A percentile compares a stretch with the other conserved stretches of the same genome.
Evolutionary conservation across 1,140 invertebrate species (phyloP).

Genomic region (Zaprionus tsacasi): DNA sequence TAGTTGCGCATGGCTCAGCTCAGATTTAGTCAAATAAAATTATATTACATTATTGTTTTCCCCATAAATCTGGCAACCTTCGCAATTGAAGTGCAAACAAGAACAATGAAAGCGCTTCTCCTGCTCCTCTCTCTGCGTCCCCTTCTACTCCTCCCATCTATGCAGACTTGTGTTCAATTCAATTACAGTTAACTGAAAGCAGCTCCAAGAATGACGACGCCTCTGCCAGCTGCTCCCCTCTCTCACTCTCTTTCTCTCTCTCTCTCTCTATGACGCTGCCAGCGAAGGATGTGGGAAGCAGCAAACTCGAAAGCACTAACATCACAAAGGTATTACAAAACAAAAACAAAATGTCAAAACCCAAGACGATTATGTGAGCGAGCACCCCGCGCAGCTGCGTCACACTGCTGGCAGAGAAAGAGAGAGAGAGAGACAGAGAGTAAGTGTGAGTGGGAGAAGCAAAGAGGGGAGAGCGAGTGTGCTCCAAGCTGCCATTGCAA

Average conservation of each 20-base stretch:
- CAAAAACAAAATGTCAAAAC: constrained; percentile 84
- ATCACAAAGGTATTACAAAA: constrained; percentile 83
- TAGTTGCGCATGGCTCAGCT: constrained; percentile 1
- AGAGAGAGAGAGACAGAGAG: background rate
- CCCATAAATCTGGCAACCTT: constrained; percentile 45
- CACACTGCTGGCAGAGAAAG: constrained; percentile 10
- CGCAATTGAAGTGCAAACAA: constrained; percentile 9
- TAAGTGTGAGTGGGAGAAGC: background rate
- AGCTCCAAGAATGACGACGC: constrained; percentile 27
- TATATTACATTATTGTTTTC: constrained; percentile 41
- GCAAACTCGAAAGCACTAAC: constrained; percentile 67
- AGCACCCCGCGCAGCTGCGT: constrained; percentile 69
- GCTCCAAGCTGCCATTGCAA: constrained; percentile 24
- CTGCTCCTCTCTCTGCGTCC: background rate
- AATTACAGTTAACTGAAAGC: constrained; percentile 74
- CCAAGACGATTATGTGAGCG: constrained; percentile 82
- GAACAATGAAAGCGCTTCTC: background rate
- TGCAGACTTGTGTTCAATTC: constrained; percentile 60
- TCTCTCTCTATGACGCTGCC: background rate
- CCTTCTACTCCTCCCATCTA: background rate
- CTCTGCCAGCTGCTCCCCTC: constrained; percentile 3
- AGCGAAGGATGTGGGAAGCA: background rate
- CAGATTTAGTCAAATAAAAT: constrained; percentile 15
- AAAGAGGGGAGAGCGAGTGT: constrained; percentile 37
- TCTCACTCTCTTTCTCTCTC: no score